These are phyloP conservation scores for Sicus ferrugineus DNA, from an alignment of 2,888 invertebrate genomes.

Conservation along the genomic window DNA sequence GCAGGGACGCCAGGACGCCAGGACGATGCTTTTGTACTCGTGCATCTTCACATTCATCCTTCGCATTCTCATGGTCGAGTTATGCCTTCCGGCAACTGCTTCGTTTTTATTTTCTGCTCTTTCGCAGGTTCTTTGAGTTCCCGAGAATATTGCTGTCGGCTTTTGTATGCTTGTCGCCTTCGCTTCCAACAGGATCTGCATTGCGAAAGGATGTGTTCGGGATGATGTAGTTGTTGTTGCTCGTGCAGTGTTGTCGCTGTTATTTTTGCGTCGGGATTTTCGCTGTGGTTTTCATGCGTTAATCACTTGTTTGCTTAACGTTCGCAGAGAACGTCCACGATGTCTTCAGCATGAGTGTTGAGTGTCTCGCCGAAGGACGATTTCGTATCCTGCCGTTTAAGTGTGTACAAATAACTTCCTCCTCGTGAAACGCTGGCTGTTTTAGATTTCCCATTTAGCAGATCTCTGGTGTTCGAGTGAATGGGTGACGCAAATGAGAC, in stretches of 20 bases:
- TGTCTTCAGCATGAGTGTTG: not conserved
- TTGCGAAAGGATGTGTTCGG: not conserved
- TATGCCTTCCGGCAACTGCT: not conserved
- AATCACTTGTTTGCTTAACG: constrained; percentile 29
- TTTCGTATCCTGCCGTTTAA: constrained; percentile 16
- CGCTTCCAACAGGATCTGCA: not conserved
- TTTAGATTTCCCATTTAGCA: too few species aligned
- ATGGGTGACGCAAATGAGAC: too few species aligned
- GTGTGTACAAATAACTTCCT: constrained; percentile 4
- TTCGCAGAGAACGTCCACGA: not conserved
- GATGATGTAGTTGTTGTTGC: not conserved
- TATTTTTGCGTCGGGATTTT: too few species aligned
- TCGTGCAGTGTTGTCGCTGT: not conserved
- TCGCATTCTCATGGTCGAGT: not conserved
- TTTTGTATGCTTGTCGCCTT: not conserved
- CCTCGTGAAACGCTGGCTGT: too few species aligned
- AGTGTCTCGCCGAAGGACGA: constrained; percentile 10
- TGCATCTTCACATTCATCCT: constrained; percentile 6
- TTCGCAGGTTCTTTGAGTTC: not conserved
- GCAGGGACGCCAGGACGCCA: not conserved
- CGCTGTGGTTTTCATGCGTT: not conserved
- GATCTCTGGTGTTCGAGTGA: too few species aligned
- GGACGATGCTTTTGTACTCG: not conserved
- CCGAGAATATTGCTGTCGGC: not conserved
- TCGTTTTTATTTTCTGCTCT: not conserved